A percentile compares a stretch with the other conserved stretches of the same genome.
phyloP scores from a whole-genome alignment of 2,113 vertebrate species.

The Muntiacus muntjak region DNA sequence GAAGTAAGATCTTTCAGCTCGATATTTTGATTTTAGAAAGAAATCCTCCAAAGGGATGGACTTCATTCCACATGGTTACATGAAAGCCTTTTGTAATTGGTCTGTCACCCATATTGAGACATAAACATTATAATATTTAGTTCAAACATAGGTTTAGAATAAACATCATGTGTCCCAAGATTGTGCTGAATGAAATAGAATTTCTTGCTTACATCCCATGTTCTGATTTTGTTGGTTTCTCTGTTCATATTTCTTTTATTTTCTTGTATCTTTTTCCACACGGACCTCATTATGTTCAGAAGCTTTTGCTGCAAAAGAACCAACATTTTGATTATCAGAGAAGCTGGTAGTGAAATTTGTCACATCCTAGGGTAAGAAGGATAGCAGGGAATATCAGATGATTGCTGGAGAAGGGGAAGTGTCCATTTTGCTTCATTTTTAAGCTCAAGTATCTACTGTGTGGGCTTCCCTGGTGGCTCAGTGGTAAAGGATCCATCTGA shows the following conservation, averaged over 20 bases:
- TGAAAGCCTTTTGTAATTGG: too few relatives aligned
- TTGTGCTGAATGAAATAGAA: background rate
- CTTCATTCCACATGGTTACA: background rate
- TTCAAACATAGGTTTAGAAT: background rate
- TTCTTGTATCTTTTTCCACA: background rate
- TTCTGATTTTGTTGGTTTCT: background rate
- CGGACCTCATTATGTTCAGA: background rate
- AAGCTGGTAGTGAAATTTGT: background rate
- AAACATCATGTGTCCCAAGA: background rate
- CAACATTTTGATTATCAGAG: background rate
- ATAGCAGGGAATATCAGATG: background rate
- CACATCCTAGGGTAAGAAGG: background rate
- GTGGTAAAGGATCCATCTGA: background rate
- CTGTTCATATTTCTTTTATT: background rate
- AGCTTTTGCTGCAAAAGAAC: background rate
- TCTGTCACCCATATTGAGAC: background rate
- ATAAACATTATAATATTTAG: background rate
- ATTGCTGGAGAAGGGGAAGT: accelerated
- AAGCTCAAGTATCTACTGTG: background rate
- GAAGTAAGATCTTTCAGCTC: background rate
- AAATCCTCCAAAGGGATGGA: background rate
- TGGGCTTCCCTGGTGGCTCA: background rate
- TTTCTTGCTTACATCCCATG: background rate
- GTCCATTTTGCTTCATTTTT: background rate
- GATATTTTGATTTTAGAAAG: background rate